Conservation (phyloP, 2,888 invertebrate genomes). For the Chrysolina haemoptera region DNA sequence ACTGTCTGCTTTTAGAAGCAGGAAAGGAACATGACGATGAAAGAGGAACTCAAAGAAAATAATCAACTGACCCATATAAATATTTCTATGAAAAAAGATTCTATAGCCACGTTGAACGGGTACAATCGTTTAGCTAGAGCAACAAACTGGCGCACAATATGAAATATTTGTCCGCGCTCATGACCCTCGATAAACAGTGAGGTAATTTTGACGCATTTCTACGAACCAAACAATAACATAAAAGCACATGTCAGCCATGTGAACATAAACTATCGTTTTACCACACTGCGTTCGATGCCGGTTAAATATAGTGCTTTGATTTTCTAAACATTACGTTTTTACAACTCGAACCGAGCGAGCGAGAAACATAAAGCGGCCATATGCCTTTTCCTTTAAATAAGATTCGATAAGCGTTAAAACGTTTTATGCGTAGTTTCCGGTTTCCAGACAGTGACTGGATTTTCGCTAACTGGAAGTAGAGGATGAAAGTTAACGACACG, state of each 20-base stretch:
- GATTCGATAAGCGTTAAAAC: constrained; percentile 20
- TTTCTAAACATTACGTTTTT: constrained; percentile 30
- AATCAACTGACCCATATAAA: too few relatives aligned
- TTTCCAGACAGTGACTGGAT: not conserved
- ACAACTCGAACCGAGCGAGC: not conserved
- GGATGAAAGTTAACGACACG: not conserved
- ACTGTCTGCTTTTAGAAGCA: too few relatives aligned
- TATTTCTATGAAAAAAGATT: too few relatives aligned
- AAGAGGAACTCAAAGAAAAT: too few relatives aligned
- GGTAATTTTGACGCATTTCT: constrained; percentile 33
- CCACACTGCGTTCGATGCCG: constrained; percentile 11
- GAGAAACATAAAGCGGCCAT: not conserved
- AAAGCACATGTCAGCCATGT: constrained; percentile 41
- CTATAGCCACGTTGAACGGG: not conserved
- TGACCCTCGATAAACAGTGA: constrained; percentile 25
- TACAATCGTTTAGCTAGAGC: not conserved
- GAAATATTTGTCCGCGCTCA: not conserved
- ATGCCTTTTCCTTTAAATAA: constrained; percentile 8
- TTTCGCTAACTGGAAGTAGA: constrained; percentile 3
- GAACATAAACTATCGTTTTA: constrained; percentile 32
- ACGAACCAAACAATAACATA: constrained; percentile 36
- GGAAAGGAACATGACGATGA: too few relatives aligned
- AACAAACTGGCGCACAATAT: not conserved
- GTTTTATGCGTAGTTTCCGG: constrained; percentile 24
- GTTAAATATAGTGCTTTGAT: constrained; percentile 25